phyloP scores from a whole-genome alignment of 2,113 vertebrate species.

The Elachura formosa region DNA sequence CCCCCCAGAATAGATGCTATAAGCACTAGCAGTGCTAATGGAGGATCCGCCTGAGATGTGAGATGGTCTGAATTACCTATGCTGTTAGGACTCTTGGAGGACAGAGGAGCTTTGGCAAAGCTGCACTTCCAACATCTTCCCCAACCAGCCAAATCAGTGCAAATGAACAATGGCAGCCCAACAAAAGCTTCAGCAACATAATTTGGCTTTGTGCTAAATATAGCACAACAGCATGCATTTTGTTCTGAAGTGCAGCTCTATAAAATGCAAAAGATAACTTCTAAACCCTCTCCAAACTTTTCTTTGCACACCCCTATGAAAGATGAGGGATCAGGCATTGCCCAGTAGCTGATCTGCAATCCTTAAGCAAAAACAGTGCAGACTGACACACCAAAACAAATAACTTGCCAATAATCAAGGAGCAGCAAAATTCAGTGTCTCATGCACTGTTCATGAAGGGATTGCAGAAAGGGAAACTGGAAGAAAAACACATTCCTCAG shows the following conservation, averaged over 20 bases:
- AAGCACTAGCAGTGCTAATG: conserved; percentile 4
- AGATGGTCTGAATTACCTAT: neutral
- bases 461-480: neutral
- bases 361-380: neutral
- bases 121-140: neutral
- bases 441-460: neutral
- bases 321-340: neutral
- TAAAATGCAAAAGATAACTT: neutral
- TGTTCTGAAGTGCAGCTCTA: neutral
- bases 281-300: neutral
- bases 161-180: neutral
- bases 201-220: neutral
- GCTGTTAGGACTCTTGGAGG: neutral
- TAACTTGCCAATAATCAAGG: rapidly evolving
- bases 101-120: neutral
- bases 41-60: neutral
- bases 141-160: neutral
- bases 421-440: neutral
- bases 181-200: neutral
- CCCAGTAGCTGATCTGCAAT: neutral
- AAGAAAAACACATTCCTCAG: neutral
- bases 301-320: neutral
- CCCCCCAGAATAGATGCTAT: neutral
- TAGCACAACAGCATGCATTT: neutral
- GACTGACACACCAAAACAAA: neutral